A percentile compares a stretch with the other conserved stretches of the same genome.
Evolutionary conservation across 2,888 invertebrate genomes (phyloP).

Genomic region (Heliothis peltigera): DNA sequence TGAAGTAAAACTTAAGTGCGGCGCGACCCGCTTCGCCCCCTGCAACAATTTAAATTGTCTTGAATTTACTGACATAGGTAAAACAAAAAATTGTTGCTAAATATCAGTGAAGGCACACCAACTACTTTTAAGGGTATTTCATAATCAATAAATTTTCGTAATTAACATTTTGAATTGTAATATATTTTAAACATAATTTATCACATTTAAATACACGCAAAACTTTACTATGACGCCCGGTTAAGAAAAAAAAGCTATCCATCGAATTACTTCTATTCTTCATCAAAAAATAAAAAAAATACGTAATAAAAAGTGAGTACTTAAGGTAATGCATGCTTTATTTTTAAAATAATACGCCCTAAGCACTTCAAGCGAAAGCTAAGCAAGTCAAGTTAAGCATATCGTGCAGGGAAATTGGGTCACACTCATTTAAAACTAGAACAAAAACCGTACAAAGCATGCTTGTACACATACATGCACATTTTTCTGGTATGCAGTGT

Average conservation of each 20-base stretch:
- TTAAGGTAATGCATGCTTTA: neutral
- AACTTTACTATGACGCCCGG: too few species aligned
- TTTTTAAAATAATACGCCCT: neutral
- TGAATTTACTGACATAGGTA: neutral
- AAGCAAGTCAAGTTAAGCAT: too few species aligned
- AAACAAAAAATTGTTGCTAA: too few species aligned
- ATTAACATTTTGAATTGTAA: too few species aligned
- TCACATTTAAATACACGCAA: too few species aligned
- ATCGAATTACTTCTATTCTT: too few species aligned
- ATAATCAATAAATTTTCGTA: too few species aligned
- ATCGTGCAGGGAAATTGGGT: neutral
- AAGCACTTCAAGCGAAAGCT: constrained; percentile 1
- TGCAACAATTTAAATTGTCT: constrained; percentile 68
- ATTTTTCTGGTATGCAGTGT: neutral
- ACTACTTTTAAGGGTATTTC: too few species aligned
- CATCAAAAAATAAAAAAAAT: too few species aligned
- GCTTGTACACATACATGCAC: neutral
- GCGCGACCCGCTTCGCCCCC: constrained; percentile 67
- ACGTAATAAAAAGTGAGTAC: neutral
- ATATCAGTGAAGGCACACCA: too few species aligned
- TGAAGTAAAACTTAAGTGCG: constrained; percentile 69
- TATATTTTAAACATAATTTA: too few species aligned
- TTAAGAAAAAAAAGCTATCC: too few species aligned
- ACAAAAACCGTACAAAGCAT: neutral
- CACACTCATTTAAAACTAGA: constrained; percentile 1